Base-by-base conservation (phyloP, 1,140 invertebrate species). In the Nomia melanderi region DNA sequence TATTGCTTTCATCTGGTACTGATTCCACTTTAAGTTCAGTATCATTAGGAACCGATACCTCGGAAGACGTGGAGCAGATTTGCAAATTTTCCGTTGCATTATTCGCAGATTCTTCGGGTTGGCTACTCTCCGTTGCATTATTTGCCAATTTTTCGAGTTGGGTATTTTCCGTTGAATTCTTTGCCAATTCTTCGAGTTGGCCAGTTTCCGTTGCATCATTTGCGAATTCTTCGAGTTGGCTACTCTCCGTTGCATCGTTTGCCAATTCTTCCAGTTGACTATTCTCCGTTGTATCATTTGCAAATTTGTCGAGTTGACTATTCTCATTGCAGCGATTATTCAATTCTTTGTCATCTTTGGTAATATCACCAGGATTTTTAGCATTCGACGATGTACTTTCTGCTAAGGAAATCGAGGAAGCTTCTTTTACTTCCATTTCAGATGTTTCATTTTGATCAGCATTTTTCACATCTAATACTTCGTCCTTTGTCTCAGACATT, bases 61-160 rank as follows among this genome's bases (percentile, higher is more conserved):
- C 50, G 41, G 67, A 82, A 83, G 73, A 81, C 63, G 11, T 63
- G 33, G 41, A 25, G 59, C 36, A 54, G 54, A 4, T 44, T 47
- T 73, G 39, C 5, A 59, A 59, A 36, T 75, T 20, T 31, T 74
- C 25, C 36, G 12, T 25, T 17, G 11, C 2, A 11, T 66, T 54
- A 44, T 41, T 41, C 2, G 14, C 50, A 65, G 44, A 12, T 23
- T 23, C 17, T 27, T 36, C 29, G 36, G 17, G n/a, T n/a, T n/a
- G n/a, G n/a, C n/a, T 17, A 44, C 0, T 44, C 20, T 44, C 14
- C 4, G 12, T 17, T 17, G 41, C 12, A 44, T 44, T 17, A 17
- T 17, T 44, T 3, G 12, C 41, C 14, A 14, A 44, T 17, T 5
- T 2, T 44, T 44, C 41, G 1, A 39, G 8, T 1, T 44, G 41